Evolutionary conservation across 2,888 invertebrate genomes (phyloP).

Genomic region (Odontocerum albicorne): DNA sequence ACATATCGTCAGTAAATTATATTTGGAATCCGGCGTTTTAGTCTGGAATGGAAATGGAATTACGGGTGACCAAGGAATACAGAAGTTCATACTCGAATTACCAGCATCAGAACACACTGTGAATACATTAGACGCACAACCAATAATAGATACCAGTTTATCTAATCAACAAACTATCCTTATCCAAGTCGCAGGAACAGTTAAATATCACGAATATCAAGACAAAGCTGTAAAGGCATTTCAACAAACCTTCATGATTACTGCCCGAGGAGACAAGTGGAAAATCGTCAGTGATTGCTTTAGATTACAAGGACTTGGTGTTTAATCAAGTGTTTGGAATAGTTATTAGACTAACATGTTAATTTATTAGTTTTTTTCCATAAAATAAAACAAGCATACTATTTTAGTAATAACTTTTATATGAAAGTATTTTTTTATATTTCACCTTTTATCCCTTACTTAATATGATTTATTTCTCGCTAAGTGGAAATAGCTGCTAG

Average conservation of each 20-base stretch:
- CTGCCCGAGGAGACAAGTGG: constrained; percentile 89
- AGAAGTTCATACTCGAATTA: constrained; percentile 82
- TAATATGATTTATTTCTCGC: too few species aligned
- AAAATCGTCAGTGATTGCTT: constrained; percentile 88
- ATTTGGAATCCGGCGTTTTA: constrained; percentile 79
- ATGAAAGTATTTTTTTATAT: too few species aligned
- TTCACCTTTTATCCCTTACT: too few species aligned
- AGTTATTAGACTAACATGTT: too few species aligned
- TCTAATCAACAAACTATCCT: constrained; percentile 78
- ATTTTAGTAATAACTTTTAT: too few species aligned
- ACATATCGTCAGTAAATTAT: constrained; percentile 79
- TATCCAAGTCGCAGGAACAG: constrained; percentile 81
- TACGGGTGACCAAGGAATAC: constrained; percentile 77
- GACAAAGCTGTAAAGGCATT: constrained; percentile 63
- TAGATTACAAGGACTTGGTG: constrained; percentile 21
- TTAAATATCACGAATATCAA: constrained; percentile 65
- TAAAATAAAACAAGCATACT: too few species aligned
- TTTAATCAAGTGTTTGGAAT: too few species aligned
- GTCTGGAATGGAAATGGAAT: constrained; percentile 93
- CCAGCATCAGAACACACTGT: constrained; percentile 79
- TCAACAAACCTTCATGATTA: constrained; percentile 85
- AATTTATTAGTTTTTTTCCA: too few species aligned
- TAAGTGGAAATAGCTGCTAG: too few species aligned
- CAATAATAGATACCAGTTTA: constrained; percentile 75
- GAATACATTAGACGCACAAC: constrained; percentile 84